Evolutionary conservation across 2,113 vertebrate genomes (phyloP).

Genomic region (Pleuronectes platessa): DNA sequence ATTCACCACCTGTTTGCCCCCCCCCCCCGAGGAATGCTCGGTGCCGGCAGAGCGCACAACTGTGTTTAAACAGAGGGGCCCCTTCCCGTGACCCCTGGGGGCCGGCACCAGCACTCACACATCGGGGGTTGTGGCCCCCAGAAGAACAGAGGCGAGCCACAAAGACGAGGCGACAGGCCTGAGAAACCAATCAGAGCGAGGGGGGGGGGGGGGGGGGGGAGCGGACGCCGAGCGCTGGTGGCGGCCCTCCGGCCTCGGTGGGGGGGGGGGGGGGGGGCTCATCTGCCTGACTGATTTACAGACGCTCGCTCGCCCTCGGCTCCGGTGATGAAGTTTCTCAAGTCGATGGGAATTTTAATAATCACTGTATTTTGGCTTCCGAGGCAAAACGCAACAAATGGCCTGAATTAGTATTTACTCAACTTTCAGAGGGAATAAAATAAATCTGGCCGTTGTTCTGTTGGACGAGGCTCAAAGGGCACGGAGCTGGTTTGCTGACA

Average conservation of each 20-base stretch:
- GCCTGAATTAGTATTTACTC: slow-evolving; percentile 64
- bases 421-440: slow-evolving; percentile 49
- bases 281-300: slow-evolving; percentile 56
- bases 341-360: slow-evolving; percentile 58
- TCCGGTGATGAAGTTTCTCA: slow-evolving; percentile 47
- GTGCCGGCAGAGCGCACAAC: slow-evolving; percentile 63
- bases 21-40: slow-evolving; percentile 69
- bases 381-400: slow-evolving; percentile 51
- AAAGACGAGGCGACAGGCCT: slow-evolving; percentile 74
- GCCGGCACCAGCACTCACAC: slow-evolving; percentile 62
- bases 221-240: slow-evolving; percentile 54
- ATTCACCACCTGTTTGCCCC: slow-evolving; percentile 81
- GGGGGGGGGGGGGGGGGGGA: slow-evolving; percentile 17
- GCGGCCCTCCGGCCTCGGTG: slow-evolving; percentile 38
- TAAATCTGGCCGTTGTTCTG: slow-evolving; percentile 45
- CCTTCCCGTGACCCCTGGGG: slow-evolving; percentile 78
- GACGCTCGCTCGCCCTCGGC: slow-evolving; percentile 24
- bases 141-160: slow-evolving; percentile 71
- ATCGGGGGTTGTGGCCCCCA: slow-evolving; percentile 56
- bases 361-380: slow-evolving; percentile 36
- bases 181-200: slow-evolving; percentile 73
- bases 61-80: slow-evolving; percentile 80
- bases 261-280: slow-evolving; percentile 3
- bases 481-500: slow-evolving; percentile 20
- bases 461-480: slow-evolving; percentile 59